These are phyloP conservation scores for Lepidochitona cinerea DNA, from an alignment of 2,888 invertebrate species.

Conservation along the genomic window DNA sequence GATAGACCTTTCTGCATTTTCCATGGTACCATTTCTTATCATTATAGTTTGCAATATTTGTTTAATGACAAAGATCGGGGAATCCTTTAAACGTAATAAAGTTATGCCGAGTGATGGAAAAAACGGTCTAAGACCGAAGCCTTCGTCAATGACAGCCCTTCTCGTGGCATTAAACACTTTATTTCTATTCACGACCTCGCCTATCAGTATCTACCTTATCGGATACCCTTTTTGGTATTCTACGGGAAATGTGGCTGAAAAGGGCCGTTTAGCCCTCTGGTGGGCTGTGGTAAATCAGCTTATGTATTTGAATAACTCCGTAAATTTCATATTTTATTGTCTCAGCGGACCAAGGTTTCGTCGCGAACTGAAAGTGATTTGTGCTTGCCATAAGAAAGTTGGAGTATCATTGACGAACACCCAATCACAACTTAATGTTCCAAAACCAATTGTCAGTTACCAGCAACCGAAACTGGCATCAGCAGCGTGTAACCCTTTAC, in stretches of 20 bases:
- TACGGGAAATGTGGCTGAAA: background rate
- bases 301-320: constrained; percentile 55
- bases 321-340: constrained; percentile 56
- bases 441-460: too few relatives aligned
- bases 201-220: constrained; percentile 44
- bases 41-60: constrained; percentile 50
- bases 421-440: background rate
- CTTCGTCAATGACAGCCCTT: constrained; percentile 51
- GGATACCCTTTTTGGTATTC: constrained; percentile 31
- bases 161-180: constrained; percentile 48
- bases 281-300: constrained; percentile 50
- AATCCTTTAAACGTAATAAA: constrained; percentile 24
- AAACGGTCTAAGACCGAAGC: background rate
- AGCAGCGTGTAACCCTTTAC: too few relatives aligned
- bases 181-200: constrained; percentile 44
- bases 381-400: constrained; percentile 37
- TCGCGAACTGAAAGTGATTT: constrained; percentile 39
- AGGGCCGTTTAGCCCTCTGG: constrained; percentile 31
- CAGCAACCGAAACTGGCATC: too few relatives aligned
- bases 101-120: constrained; percentile 3
- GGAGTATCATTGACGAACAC: background rate
- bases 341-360: constrained; percentile 55
- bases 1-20: constrained; percentile 55
- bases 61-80: constrained; percentile 44
- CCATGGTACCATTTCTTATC: constrained; percentile 49